These are phyloP conservation scores for Camptogramma bilineatum DNA, from an alignment of 2,888 invertebrate species.

Conservation along the genomic window DNA sequence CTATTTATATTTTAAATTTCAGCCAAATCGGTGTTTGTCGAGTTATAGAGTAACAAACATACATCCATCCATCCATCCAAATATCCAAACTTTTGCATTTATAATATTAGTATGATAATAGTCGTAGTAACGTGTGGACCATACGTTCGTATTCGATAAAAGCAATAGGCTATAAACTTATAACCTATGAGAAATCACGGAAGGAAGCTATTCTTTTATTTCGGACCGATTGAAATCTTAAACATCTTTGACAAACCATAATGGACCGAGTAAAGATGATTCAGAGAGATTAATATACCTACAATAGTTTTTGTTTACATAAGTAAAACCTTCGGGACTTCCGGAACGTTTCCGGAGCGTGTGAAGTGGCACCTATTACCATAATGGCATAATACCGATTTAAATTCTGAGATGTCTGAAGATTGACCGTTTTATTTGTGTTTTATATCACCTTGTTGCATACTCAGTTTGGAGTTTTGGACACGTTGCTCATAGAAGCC, in stretches of 20 bases:
- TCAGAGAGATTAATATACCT: slow-evolving; percentile 34
- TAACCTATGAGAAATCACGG: no score
- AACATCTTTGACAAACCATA: slow-evolving; percentile 15
- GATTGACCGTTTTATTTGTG: slow-evolving; percentile 1
- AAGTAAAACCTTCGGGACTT: slow-evolving; percentile 43
- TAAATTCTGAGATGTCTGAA: background rate
- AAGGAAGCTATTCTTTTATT: background rate
- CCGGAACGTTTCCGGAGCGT: slow-evolving; percentile 45
- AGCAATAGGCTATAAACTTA: no score
- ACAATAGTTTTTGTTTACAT: slow-evolving; percentile 45
- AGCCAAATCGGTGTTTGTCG: no score
- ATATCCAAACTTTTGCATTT: no score
- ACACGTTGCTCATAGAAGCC: no score
- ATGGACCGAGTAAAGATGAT: slow-evolving; percentile 30
- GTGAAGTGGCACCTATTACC: slow-evolving; percentile 33
- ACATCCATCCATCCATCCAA: no score
- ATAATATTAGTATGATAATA: no score
- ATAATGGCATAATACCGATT: background rate
- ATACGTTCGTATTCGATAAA: no score
- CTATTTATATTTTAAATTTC: no score
- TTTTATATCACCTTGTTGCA: background rate
- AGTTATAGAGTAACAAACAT: no score
- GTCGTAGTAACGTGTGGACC: no score
- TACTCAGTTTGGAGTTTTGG: no score
- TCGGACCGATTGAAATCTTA: background rate